Evolutionary conservation across 2,888 invertebrate genomes (phyloP).

Genomic region (Diplazon laetatorius): DNA sequence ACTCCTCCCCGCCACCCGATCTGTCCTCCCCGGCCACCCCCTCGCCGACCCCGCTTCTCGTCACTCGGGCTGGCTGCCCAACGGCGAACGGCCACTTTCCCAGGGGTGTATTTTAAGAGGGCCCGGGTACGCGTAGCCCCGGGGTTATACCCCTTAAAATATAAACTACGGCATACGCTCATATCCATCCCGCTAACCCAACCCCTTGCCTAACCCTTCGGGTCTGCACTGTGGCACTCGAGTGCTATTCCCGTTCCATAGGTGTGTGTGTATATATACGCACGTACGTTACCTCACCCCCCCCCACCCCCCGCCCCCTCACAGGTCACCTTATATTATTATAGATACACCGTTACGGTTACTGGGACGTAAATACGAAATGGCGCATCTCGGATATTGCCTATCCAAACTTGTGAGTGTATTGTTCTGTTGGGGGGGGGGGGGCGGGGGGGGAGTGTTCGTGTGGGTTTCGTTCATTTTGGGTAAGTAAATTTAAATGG

Average conservation of each 20-base stretch:
- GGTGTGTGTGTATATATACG: slow-evolving; percentile 8
- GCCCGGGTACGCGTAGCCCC: slow-evolving; percentile 68
- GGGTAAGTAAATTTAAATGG: slow-evolving; percentile 23
- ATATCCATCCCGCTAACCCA: not conserved
- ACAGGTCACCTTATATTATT: slow-evolving; percentile 42
- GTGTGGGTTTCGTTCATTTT: slow-evolving; percentile 17
- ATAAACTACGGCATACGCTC: slow-evolving; percentile 45
- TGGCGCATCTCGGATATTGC: slow-evolving; percentile 48
- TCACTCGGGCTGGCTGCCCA: not conserved
- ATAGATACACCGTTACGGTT: slow-evolving; percentile 40
- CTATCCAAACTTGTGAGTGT: slow-evolving; percentile 41
- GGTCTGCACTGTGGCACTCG: not conserved
- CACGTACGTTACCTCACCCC: slow-evolving; percentile 26
- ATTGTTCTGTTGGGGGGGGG: slow-evolving; percentile 8
- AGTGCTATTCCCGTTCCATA: not conserved
- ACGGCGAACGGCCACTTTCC: slow-evolving; percentile 66
- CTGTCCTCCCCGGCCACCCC: slow-evolving; percentile 21
- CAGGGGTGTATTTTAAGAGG: slow-evolving; percentile 79
- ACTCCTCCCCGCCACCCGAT: slow-evolving; percentile 12
- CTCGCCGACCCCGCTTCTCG: not conserved
- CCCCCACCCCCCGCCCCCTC: too few relatives aligned
- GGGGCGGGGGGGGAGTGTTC: too few relatives aligned
- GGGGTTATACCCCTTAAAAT: slow-evolving; percentile 63
- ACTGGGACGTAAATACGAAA: slow-evolving; percentile 56
- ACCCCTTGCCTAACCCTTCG: not conserved